Evolutionary conservation across 2,113 vertebrate species (phyloP).

Genomic region (Ammodytes dubius): DNA sequence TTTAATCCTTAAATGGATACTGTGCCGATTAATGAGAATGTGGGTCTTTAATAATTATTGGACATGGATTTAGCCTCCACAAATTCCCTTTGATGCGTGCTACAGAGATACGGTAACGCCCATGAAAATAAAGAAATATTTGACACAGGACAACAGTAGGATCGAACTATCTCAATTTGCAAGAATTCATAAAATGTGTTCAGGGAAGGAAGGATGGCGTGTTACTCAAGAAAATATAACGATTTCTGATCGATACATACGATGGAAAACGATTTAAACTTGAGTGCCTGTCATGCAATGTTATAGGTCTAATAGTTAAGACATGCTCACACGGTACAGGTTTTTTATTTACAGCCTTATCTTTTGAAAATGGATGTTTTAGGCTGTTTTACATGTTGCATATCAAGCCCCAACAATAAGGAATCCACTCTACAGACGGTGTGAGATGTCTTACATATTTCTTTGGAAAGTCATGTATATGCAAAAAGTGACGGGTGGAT

Average conservation of each 20-base stretch:
- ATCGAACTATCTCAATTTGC: not conserved
- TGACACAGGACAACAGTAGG: not conserved
- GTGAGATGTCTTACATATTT: not conserved
- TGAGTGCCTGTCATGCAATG: constrained; percentile 3
- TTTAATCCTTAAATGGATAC: constrained; percentile 73
- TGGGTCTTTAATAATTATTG: constrained; percentile 55
- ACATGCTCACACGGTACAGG: not conserved
- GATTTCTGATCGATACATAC: not conserved
- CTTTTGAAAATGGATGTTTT: constrained; percentile 9
- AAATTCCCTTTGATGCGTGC: constrained; percentile 43
- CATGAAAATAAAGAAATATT: not conserved
- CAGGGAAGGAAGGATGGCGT: not conserved
- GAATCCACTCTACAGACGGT: not conserved
- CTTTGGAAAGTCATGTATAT: constrained; percentile 4
- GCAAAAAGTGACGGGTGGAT: not conserved
- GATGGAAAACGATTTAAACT: not conserved
- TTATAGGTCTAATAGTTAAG: not conserved
- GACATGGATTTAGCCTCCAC: constrained; percentile 46
- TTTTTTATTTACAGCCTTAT: constrained; percentile 1
- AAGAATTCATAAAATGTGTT: not conserved
- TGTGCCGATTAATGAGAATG: constrained; percentile 47
- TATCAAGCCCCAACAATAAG: constrained; percentile 7
- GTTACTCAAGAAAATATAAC: constrained; percentile 2
- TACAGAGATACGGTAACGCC: constrained; percentile 13
- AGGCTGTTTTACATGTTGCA: not conserved